These are phyloP conservation scores for Torymus texanus DNA, from an alignment of 2,888 invertebrate species.

Conservation along the genomic window DNA sequence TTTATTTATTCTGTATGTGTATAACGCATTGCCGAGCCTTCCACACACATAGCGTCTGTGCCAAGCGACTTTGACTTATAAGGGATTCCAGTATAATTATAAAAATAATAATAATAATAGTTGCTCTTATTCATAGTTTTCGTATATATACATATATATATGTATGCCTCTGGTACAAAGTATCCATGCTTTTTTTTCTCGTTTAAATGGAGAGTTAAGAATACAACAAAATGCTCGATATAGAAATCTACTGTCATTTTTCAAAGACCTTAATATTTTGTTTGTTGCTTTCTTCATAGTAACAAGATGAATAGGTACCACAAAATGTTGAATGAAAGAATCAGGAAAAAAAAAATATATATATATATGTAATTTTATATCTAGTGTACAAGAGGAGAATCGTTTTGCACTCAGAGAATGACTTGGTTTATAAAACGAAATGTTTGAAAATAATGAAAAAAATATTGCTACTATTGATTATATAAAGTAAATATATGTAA, in stretches of 20 bases:
- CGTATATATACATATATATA: neutral
- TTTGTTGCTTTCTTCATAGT: neutral
- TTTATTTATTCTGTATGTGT: constrained; percentile 37
- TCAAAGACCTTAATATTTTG: constrained; percentile 23
- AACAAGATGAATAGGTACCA: constrained; percentile 9
- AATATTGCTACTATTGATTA: no score
- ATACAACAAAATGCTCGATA: constrained; percentile 25
- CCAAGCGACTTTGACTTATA: constrained; percentile 25
- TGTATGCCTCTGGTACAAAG: constrained; percentile 23
- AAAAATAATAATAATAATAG: neutral
- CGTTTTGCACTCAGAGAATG: constrained; percentile 26
- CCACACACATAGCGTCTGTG: constrained; percentile 20
- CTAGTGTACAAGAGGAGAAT: constrained; percentile 26
- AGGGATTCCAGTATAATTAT: constrained; percentile 20
- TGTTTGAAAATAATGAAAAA: neutral
- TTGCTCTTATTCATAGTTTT: neutral
- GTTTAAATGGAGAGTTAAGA: constrained; percentile 14
- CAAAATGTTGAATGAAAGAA: constrained; percentile 8
- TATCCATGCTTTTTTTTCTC: constrained; percentile 29
- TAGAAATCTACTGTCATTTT: neutral
- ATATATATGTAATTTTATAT: constrained; percentile 29
- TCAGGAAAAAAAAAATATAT: constrained; percentile 4
- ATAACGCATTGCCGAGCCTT: constrained; percentile 33
- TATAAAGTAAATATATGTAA: no score
- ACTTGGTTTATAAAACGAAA: neutral